Base-by-base conservation (phyloP, 1,140 invertebrate genomes). In the Brachionus koreanus region DNA sequence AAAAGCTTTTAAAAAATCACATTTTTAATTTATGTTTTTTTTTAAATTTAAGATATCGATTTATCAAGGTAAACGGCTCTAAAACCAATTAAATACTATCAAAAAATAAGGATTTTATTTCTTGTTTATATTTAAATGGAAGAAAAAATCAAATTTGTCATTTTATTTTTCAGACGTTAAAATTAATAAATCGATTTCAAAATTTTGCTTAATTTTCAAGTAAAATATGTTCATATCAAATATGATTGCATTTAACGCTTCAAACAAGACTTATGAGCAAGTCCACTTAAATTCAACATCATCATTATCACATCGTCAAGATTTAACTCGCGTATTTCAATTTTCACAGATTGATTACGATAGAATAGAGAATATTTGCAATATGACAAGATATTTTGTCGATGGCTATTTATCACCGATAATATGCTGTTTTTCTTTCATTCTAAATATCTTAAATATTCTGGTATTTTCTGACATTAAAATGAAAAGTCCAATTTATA, bases 401-500 rank as follows among this genome's bases (percentile, higher is more conserved):
- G 69, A 74, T 46, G 42, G 7, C 25, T 74, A 74, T 46, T 46
- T 74, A 29, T 43, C 42, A 12, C 76, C 76, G 23, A 57, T 61
- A 42, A 16, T 79, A 9, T 57, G 33, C 9, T 42, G 25, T 42
- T 29, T 65, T 13, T 57, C 49, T 13, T 43, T 79, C 7, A 42
- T 79, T 42, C 12, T 79, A 25, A 79, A 79, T 42, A 61, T 79
- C 2, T 10, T 79, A 25, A 61, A 29, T 12, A 65, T 79, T 19
- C 1, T 61, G 3, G 49, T 79, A 10, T 79, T 79, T 37, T 43
- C 76, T 1, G 35, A 79, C 35, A 7, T 16, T 1, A 61, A 65
- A 57, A 19, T 79, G 19, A 79, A 39, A 25, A 79, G 76, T 29
- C 49, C 16, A 35, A 79, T 79, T 65, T 79, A 79, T 23, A 79